A percentile compares a stretch with the other conserved stretches of the same genome.
These are phyloP conservation scores for Osmerus eperlanus DNA, from an alignment of 2,113 vertebrate species.

Conservation along the genomic window DNA sequence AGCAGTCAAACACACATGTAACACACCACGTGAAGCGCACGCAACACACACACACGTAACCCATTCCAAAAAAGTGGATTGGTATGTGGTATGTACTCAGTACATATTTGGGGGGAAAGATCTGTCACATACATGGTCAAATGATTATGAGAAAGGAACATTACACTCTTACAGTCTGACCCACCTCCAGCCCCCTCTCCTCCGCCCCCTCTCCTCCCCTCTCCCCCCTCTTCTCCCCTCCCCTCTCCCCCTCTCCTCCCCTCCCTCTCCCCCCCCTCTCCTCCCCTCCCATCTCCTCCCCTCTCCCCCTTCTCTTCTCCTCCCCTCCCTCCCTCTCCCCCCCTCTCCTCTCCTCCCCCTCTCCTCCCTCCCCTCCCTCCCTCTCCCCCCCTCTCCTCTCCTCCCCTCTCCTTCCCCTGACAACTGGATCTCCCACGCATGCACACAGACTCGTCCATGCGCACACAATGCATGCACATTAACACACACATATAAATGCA, in stretches of 20 bases:
- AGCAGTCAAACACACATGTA: conserved; percentile 32
- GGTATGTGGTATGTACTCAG: too few species aligned
- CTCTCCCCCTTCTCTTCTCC: background rate
- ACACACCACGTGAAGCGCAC: conserved; percentile 7
- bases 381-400: too few species aligned
- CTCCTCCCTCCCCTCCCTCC: too few species aligned
- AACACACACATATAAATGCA: conserved; percentile 19
- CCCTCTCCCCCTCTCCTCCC: background rate
- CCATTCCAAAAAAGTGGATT: background rate
- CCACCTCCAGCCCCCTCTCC: conserved; percentile 2
- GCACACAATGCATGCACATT: background rate
- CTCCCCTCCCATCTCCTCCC: too few species aligned
- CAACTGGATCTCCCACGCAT: conserved; percentile 12
- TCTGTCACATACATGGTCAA: conserved; percentile 18
- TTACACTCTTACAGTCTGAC: conserved; percentile 15
- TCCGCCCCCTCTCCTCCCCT: too few species aligned
- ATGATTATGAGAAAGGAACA: conserved; percentile 32
- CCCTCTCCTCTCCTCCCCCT: too few species aligned
- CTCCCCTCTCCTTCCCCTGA: conserved; percentile 14
- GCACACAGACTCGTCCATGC: background rate
- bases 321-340: too few species aligned
- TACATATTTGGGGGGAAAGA: background rate
- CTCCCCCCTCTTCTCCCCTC: background rate
- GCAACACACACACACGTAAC: conserved; percentile 5
- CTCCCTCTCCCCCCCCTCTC: too few species aligned